These are phyloP conservation scores for Bungarus multicinctus DNA, from an alignment of 2,113 vertebrate genomes.

Conservation along the genomic window DNA sequence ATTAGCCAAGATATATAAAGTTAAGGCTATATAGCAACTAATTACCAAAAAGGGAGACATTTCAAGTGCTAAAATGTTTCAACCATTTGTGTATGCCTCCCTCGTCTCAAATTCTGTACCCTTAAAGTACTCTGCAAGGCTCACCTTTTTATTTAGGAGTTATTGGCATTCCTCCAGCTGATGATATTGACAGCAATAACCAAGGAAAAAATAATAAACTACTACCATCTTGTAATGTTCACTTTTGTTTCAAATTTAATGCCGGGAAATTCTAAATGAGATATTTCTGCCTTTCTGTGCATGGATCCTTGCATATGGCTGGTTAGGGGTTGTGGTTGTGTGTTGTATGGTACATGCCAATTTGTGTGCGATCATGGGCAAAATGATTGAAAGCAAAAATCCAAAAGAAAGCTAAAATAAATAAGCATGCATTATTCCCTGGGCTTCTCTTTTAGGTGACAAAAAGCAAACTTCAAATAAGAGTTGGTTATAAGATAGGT, in stretches of 20 bases:
- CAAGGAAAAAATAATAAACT: neutral
- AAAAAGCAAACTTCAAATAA: neutral
- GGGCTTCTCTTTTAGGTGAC: neutral
- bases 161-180: neutral
- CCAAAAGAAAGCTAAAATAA: conserved; percentile 15
- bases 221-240: neutral
- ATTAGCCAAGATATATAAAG: neutral
- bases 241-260: neutral
- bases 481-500: neutral
- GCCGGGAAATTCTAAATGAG: neutral
- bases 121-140: neutral
- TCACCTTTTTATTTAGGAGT: neutral
- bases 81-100: conserved; percentile 8
- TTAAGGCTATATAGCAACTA: neutral
- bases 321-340: neutral
- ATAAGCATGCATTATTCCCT: neutral
- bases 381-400: neutral
- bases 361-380: neutral
- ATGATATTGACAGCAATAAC: neutral
- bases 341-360: neutral
- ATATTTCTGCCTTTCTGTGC: neutral
- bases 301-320: neutral
- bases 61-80: conserved; percentile 28
- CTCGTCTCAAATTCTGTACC: conserved; percentile 15
- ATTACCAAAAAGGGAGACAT: conserved; percentile 36